phyloP scores from a whole-genome alignment of 2,888 invertebrate species.

The Ochlodes sylvanus region DNA sequence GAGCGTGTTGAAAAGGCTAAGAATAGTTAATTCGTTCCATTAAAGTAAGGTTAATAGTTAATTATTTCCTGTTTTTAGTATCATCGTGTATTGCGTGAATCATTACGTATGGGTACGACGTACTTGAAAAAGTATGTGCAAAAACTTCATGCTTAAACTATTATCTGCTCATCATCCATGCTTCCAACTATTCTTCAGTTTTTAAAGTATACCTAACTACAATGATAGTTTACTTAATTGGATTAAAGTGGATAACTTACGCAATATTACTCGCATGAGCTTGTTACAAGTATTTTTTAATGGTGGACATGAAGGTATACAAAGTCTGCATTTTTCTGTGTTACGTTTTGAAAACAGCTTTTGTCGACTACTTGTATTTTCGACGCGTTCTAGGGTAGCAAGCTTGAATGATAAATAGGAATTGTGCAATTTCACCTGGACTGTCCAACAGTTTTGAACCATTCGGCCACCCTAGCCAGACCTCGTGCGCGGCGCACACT shows the following conservation, averaged over 20 bases:
- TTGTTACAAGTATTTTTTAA: background rate
- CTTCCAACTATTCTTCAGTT: too few relatives aligned
- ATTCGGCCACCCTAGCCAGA: constrained; percentile 3
- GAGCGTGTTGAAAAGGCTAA: background rate
- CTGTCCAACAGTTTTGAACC: background rate
- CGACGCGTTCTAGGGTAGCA: too few relatives aligned
- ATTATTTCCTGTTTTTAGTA: background rate
- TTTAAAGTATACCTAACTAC: too few relatives aligned
- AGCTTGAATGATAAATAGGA: too few relatives aligned
- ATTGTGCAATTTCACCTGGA: background rate
- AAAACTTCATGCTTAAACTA: too few relatives aligned
- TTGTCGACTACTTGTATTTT: too few relatives aligned
- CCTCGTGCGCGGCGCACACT: background rate
- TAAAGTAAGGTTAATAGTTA: background rate
- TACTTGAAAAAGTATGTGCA: too few relatives aligned
- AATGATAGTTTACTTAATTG: too few relatives aligned
- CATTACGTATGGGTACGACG: background rate
- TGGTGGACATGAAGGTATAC: background rate
- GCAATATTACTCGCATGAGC: too few relatives aligned
- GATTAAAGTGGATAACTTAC: too few relatives aligned
- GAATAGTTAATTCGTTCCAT: background rate
- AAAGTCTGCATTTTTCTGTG: background rate
- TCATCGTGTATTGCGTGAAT: background rate
- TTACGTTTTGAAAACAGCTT: too few relatives aligned
- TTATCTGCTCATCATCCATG: too few relatives aligned